These are phyloP conservation scores for Psix sp. DNA, from an alignment of 1,140 invertebrate genomes.

Conservation along the genomic window DNA sequence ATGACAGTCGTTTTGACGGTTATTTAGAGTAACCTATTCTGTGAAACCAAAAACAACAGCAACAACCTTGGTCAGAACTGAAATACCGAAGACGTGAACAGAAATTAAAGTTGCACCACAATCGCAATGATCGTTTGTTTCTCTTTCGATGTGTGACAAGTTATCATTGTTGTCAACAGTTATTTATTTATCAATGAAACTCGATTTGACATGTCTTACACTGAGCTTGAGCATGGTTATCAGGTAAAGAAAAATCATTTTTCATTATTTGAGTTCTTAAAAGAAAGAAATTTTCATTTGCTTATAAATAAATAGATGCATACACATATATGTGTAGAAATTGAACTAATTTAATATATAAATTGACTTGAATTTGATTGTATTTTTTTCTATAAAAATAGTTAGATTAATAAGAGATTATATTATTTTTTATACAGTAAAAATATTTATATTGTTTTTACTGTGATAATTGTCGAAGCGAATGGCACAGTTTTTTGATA, in stretches of 20 bases:
- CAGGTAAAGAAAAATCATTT: constrained; percentile 77
- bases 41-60: neutral
- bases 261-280: neutral
- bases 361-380: no score
- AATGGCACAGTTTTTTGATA: no score
- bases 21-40: neutral
- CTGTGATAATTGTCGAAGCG: no score
- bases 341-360: no score
- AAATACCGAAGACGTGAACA: neutral
- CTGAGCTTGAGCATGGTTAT: constrained; percentile 92
- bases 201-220: constrained; percentile 87
- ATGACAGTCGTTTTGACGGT: neutral
- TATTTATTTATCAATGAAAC: constrained; percentile 71
- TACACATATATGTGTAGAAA: no score
- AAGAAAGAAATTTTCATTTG: constrained; percentile 8
- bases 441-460: no score
- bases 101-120: neutral
- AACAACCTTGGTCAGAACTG: neutral
- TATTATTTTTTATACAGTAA: no score
- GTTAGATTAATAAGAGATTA: no score
- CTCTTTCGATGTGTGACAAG: neutral
- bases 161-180: constrained; percentile 2
- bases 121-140: neutral
- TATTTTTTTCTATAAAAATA: no score
- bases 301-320: no score